Conservation (phyloP, 2,113 vertebrate genomes). For the Crotalus viridis region DNA sequence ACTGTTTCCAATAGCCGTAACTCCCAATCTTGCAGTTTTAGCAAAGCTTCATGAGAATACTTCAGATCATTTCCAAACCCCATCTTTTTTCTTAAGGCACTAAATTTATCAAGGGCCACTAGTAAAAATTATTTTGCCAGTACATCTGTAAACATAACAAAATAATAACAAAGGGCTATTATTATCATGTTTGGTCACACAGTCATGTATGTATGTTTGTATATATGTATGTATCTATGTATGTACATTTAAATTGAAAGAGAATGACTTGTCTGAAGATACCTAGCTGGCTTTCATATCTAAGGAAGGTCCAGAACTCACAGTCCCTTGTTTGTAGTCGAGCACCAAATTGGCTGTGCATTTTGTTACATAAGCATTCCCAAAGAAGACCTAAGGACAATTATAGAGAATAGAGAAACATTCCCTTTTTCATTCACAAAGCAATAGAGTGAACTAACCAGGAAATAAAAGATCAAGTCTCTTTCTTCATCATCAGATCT, state of each 20-base stretch:
- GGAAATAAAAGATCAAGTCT: background rate
- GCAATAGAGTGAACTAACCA: background rate
- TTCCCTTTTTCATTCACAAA: background rate
- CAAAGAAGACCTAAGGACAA: background rate
- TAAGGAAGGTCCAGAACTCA: background rate
- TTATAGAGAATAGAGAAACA: background rate
- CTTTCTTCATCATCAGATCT: background rate
- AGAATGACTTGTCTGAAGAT: background rate
- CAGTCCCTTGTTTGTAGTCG: background rate
- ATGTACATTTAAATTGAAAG: background rate
- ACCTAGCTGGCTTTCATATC: background rate
- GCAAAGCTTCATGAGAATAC: constrained; percentile 91
- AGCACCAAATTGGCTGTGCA: background rate
- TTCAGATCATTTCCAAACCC: constrained; percentile 94
- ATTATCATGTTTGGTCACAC: background rate
- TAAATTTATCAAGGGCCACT: constrained; percentile 57
- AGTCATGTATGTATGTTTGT: background rate
- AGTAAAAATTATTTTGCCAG: constrained; percentile 64
- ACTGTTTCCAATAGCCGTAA: constrained; percentile 92
- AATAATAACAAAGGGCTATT: background rate
- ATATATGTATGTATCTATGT: too few species aligned
- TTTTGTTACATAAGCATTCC: background rate
- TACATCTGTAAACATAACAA: constrained; percentile 66
- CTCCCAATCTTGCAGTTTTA: constrained; percentile 98
- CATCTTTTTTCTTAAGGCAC: constrained; percentile 82